Evolutionary conservation across 2,888 invertebrate genomes (phyloP), one percentile per base, ranked within the genome.

Genomic region (Bruchidius siliquastri): DNA sequence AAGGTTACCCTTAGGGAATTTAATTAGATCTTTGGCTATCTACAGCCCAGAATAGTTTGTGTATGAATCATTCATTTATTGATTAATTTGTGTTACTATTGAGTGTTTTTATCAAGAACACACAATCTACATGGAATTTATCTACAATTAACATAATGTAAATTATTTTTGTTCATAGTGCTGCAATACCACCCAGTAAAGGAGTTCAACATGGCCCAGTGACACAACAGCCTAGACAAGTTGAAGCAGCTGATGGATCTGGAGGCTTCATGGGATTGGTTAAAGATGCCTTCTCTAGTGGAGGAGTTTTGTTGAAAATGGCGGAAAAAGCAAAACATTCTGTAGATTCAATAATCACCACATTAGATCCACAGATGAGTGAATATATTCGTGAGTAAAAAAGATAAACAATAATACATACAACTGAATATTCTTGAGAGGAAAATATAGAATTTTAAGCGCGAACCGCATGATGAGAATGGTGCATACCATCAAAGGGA

Each of bases 301-400:
- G 91, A 6, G 91, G 91, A 6, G 87, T 93, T 0, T 84, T 93
- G 49, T 91, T 90, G 71, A 89, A 90, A 81, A 92, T 94, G 13
- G 93, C 93, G 0, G 93, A 93, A 82, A 92, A 91, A 79, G 93
- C 93, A 0, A 93, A 93, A 88, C 93, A 88, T 81, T 94, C 94
- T 0, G 92, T 96, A 0, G 95, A 95, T 84, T 91, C 93, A 0
- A 92, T 96, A 90, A 94, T 96, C 72, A 95, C 95, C 13, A 95
- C 95, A 10, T 87, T 96, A 22, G 96, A 96, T 85, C 96, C 96
- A 20, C 95, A 96, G 85, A 96, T 96, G 96, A 93, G 92, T 84
- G 94, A 95, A 86, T 93, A 94, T 82, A 90, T 95, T 78, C 91
- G 95, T 95, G 88, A 89, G 92, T 90, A 80, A 26, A 0, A 22